Base-by-base conservation (phyloP, 2,797 vertebrate species). In the Manis crassicaudata region DNA sequence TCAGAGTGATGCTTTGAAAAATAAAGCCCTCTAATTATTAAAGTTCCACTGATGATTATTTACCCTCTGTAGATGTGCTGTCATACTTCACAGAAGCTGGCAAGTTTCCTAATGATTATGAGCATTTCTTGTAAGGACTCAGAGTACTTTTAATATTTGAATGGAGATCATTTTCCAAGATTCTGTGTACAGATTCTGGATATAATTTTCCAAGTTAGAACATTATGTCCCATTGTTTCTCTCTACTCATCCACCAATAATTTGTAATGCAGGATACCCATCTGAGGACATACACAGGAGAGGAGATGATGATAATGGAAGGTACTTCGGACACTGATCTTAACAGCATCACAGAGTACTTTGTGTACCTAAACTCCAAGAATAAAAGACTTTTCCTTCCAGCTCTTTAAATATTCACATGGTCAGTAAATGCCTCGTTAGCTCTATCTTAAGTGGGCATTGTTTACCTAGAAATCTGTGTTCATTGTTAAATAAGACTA, bases 401-500 rank as follows among this genome's bases (percentile, higher is more conserved):
- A 86, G 5, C 6, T 73, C 67, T 90, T 92, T 73, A 52, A 86
- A 82, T 91, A 96, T 91, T 87, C 80, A 89, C n/a, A 46, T 88
- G 58, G 63, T 91, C 37, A 68, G 58, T 94, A 84, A 95, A 82
- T n/a, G 83, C 65, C 46, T 96, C 92, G 94, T 97, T 97, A 96
- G 76, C 86, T 60, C 94, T 97, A 62, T 89, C 75, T 92, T 85
- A 92, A 96, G 70, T 73, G 37, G 65, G 20, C 80, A 96, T 96
- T 97, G 86, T 96, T 95, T 96, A 90, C 86, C 56, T 93, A 89
- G 46, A 88, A 91, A 96, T 63, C 46, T 90, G 65, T 91, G n/a
- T 95, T 92, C 77, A 60, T 81, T 87, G 35, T 90, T 94, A 81
- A 97, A 90, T 85, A 95, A 86, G 29, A 54, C 43, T 81, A 73